Evolutionary conservation across 2,797 vertebrate species (phyloP).

Genomic region (Sparus aurata): DNA sequence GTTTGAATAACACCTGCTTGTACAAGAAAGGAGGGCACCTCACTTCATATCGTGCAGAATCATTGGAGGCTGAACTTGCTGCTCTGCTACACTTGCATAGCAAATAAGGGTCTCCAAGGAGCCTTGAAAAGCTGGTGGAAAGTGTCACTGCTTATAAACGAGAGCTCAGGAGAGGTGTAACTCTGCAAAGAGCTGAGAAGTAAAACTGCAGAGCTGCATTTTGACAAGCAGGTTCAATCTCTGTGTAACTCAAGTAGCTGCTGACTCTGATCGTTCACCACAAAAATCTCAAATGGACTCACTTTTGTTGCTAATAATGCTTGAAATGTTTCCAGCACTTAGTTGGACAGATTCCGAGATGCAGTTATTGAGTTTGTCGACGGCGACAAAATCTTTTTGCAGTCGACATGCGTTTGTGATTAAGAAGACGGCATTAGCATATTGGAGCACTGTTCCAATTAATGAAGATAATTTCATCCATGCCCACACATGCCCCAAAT

Average conservation of each 20-base stretch:
- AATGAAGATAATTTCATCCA: slow-evolving; percentile 80
- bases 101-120: slow-evolving; percentile 74
- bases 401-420: slow-evolving; percentile 72
- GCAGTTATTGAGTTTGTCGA: slow-evolving; percentile 55
- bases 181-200: slow-evolving; percentile 39
- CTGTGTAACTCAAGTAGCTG: slow-evolving; percentile 63
- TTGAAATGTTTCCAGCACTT: slow-evolving; percentile 54
- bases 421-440: slow-evolving; percentile 74
- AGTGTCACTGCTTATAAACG: slow-evolving; percentile 74
- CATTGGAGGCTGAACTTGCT: slow-evolving; percentile 64
- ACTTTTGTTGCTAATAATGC: slow-evolving; percentile 63
- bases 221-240: slow-evolving; percentile 71
- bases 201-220: slow-evolving; percentile 70
- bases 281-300: slow-evolving; percentile 53
- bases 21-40: slow-evolving; percentile 58
- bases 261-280: slow-evolving; percentile 71
- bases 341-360: slow-evolving; percentile 46
- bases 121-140: slow-evolving; percentile 72
- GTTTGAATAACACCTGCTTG: slow-evolving; percentile 65
- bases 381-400: slow-evolving; percentile 64
- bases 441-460: slow-evolving; percentile 73
- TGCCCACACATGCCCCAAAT: slow-evolving; percentile 71
- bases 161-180: slow-evolving; percentile 69
- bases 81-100: slow-evolving; percentile 71
- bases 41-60: slow-evolving; percentile 53